Percentiles rank a stretch among this genome's conserved stretches.
Evolutionary conservation across 2,113 vertebrate genomes (phyloP).

Genomic region (Phalacrocorax pelagicus): DNA sequence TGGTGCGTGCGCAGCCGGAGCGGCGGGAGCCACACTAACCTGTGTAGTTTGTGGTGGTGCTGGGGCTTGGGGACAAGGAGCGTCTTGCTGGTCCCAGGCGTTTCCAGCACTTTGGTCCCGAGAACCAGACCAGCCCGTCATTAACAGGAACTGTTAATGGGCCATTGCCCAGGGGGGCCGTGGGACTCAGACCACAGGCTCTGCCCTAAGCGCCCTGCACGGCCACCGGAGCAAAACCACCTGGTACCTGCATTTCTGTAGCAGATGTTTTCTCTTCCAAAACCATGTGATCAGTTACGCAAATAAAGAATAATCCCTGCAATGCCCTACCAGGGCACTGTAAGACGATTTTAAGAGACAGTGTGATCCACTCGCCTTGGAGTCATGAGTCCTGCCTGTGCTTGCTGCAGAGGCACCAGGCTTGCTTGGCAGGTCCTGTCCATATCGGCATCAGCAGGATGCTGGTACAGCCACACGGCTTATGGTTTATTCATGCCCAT

Average conservation of each 20-base stretch:
- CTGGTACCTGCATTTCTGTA: not conserved
- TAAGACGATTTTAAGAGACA: not conserved
- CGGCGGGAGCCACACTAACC: not conserved
- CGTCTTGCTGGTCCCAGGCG: not conserved
- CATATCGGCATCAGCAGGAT: not conserved
- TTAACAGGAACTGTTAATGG: too few relatives aligned
- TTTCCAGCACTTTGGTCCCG: not conserved
- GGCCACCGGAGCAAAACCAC: accelerated
- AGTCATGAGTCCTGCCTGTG: not conserved
- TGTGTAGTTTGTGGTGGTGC: accelerated
- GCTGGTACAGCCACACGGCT: not conserved
- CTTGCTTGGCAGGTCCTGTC: not conserved
- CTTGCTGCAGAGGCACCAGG: accelerated
- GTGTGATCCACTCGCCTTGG: not conserved
- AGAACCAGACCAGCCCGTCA: not conserved
- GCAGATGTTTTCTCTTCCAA: not conserved
- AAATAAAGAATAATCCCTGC: not conserved
- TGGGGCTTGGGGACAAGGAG: not conserved
- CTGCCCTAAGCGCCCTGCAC: not conserved
- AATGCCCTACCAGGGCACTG: accelerated
- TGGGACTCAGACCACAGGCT: not conserved
- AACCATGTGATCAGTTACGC: not conserved
- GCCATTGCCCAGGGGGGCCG: accelerated
- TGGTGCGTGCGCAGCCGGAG: accelerated
- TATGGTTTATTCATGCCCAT: not conserved